Conservation (phyloP, 2,113 vertebrate genomes). For the Urocitellus parryii region DNA sequence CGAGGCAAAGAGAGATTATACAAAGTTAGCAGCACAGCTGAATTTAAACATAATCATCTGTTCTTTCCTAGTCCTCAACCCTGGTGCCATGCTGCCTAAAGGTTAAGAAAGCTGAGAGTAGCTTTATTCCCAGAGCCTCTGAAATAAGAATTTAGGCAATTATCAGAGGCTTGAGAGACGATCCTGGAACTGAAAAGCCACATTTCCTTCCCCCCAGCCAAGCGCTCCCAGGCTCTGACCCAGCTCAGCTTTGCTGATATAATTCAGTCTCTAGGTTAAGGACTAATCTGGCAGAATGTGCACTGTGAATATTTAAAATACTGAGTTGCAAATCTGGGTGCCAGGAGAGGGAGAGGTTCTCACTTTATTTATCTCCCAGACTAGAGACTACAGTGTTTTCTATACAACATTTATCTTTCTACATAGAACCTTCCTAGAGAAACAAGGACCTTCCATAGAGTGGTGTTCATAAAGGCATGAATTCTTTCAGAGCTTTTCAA, state of each 20-base stretch:
- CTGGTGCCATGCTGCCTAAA: background rate
- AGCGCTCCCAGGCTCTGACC: background rate
- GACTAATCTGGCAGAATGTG: background rate
- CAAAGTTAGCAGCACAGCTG: background rate
- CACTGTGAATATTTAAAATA: background rate
- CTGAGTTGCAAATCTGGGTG: background rate
- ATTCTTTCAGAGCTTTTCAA: background rate
- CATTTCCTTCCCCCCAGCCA: rapidly evolving
- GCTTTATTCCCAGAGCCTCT: background rate
- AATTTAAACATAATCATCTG: background rate
- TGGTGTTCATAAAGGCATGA: background rate
- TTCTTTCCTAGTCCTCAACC: background rate
- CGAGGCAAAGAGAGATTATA: background rate
- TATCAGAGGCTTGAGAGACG: background rate
- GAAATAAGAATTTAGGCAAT: background rate
- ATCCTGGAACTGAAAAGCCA: background rate
- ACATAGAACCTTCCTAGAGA: background rate
- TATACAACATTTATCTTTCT: background rate
- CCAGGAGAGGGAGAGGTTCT: no score
- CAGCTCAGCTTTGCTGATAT: background rate
- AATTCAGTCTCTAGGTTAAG: background rate
- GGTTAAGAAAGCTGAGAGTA: background rate
- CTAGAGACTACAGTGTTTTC: background rate
- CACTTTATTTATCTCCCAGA: no score
- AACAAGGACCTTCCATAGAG: background rate